Conservation (phyloP, 35 echinoderm and acorn worm genomes). For the Hemicentrotus pulcherrimus region DNA sequence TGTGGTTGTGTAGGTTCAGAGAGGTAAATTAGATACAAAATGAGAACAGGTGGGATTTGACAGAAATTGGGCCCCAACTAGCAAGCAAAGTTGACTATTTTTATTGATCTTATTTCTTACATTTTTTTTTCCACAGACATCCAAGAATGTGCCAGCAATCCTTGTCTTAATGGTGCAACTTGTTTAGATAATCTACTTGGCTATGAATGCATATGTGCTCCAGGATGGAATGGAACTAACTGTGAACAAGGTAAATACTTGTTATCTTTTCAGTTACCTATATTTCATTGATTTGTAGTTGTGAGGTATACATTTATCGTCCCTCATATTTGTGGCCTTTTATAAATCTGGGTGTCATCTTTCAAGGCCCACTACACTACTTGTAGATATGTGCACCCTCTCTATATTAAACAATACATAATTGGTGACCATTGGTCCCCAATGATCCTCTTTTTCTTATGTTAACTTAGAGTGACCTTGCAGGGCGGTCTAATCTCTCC, state of each 20-base stretch:
- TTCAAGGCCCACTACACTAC: too few species aligned
- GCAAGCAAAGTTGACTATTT: background rate
- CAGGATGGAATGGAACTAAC: slow-evolving; percentile 54
- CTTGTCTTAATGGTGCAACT: slow-evolving; percentile 67
- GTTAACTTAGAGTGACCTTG: too few species aligned
- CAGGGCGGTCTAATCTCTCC: too few species aligned
- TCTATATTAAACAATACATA: too few species aligned
- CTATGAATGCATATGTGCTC: slow-evolving; percentile 61
- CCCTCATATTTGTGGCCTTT: background rate
- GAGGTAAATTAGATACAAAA: background rate
- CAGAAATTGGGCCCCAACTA: background rate
- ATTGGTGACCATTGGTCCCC: too few species aligned
- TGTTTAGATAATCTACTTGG: slow-evolving; percentile 48
- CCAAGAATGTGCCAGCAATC: slow-evolving; percentile 29
- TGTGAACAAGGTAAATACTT: slow-evolving; percentile 52
- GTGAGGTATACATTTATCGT: background rate
- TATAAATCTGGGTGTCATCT: background rate
- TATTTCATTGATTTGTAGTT: background rate
- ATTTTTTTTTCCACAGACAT: slow-evolving; percentile 9
- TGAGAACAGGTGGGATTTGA: background rate
- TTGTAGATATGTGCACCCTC: too few species aligned
- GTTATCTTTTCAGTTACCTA: background rate
- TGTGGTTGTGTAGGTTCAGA: too few species aligned
- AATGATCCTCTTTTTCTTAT: too few species aligned
- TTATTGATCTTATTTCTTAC: background rate